Evolutionary conservation across 1,140 invertebrate species (phyloP).

Genomic region (Macrosteles quadrilineatus): DNA sequence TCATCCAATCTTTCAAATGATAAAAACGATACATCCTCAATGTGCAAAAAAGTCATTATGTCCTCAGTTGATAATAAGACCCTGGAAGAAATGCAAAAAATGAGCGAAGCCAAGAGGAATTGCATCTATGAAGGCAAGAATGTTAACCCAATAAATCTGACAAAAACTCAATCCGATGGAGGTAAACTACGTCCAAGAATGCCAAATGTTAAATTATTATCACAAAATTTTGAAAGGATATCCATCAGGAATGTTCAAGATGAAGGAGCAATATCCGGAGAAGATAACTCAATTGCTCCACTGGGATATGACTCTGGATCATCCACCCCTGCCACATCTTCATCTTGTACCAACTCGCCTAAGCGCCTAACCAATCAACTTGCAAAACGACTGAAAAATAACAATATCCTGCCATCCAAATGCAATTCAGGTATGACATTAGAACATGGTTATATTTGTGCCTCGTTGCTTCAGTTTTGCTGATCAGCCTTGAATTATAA

Average conservation of each 20-base stretch:
- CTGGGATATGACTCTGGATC: conserved; percentile 57
- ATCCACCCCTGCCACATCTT: conserved; percentile 59
- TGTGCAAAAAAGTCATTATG: conserved; percentile 1
- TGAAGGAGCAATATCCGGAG: conserved; percentile 43
- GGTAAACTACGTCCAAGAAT: conserved; percentile 27
- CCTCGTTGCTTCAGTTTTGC: background rate
- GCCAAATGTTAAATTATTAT: conserved; percentile 41
- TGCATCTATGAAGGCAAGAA: background rate
- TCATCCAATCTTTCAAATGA: background rate
- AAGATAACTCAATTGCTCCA: conserved; percentile 14
- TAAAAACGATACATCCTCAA: conserved; percentile 1
- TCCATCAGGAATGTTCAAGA: conserved; percentile 30
- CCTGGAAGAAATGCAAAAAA: conserved; percentile 3
- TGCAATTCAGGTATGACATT: conserved; percentile 51
- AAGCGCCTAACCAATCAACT: conserved; percentile 57
- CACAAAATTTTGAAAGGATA: conserved; percentile 49
- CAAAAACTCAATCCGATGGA: background rate
- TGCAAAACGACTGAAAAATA: conserved; percentile 50
- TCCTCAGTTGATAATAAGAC: conserved; percentile 14
- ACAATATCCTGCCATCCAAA: conserved; percentile 55
- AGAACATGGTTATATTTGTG: conserved; percentile 47
- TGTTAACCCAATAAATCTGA: background rate
- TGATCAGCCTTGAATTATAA: background rate
- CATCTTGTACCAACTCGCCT: conserved; percentile 64
- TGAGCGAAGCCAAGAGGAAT: conserved; percentile 1